Evolutionary conservation across 1,140 invertebrate genomes (phyloP).

Genomic region (Lepidurus packardi): DNA sequence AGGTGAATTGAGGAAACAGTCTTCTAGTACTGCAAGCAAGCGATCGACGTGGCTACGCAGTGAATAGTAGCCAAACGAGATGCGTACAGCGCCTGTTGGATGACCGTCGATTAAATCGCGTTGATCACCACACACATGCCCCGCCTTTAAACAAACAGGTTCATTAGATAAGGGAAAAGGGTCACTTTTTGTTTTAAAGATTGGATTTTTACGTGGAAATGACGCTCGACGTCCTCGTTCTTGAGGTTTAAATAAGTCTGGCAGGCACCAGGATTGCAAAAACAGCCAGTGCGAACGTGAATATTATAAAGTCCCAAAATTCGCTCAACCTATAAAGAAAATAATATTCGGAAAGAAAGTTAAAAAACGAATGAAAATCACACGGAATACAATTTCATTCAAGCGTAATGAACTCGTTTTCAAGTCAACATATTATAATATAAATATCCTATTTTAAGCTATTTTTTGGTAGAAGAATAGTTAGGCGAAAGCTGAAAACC

Average conservation of each 20-base stretch:
- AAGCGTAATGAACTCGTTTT: neutral
- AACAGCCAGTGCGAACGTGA: conserved; percentile 84
- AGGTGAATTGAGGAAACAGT: conserved; percentile 49
- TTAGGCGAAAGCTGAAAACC: conserved; percentile 47
- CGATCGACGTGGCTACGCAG: conserved; percentile 62
- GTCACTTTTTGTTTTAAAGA: conserved; percentile 26
- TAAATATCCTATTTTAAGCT: too few species aligned
- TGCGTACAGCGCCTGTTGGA: conserved; percentile 84
- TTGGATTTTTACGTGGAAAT: conserved; percentile 58
- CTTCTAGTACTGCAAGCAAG: conserved; percentile 65
- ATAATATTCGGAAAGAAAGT: neutral
- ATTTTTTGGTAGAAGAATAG: neutral
- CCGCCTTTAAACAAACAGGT: conserved; percentile 49
- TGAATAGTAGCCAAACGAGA: conserved; percentile 92
- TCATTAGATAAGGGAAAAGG: neutral
- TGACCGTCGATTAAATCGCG: conserved; percentile 78
- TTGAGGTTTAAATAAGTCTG: conserved; percentile 69
- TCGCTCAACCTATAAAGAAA: conserved; percentile 66
- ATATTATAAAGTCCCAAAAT: conserved; percentile 81
- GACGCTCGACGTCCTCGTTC: conserved; percentile 61
- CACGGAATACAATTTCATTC: neutral
- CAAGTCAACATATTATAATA: neutral
- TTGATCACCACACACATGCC: conserved; percentile 88
- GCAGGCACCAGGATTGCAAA: conserved; percentile 95
- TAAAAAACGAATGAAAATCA: neutral